Conservation (phyloP, 2,113 vertebrate species). For the Centropristis striata region DNA sequence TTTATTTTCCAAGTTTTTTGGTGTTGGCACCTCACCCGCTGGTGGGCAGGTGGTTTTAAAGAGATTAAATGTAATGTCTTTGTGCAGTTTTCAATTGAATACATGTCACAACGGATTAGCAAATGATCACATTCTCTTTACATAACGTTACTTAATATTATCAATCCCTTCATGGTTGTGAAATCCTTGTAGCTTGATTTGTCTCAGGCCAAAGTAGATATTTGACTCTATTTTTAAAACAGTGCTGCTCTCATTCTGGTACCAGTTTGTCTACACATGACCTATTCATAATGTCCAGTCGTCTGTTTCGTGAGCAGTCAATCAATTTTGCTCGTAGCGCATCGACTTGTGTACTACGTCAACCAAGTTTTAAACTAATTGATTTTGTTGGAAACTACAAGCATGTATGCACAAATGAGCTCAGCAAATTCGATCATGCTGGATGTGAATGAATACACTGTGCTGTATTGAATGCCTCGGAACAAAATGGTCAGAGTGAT, state of each 20-base stretch:
- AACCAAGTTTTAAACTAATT: slow-evolving; percentile 41
- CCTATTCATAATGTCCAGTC: slow-evolving; percentile 42
- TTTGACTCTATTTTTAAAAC: slow-evolving; percentile 16
- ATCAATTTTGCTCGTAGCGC: slow-evolving; percentile 55
- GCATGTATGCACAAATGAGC: slow-evolving; percentile 11
- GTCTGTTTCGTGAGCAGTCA: slow-evolving; percentile 21
- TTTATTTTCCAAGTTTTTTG: neutral
- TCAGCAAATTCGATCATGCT: slow-evolving; percentile 36
- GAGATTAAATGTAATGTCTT: too few species aligned
- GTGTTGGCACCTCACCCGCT: neutral
- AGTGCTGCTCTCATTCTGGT: slow-evolving; percentile 3
- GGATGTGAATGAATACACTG: slow-evolving; percentile 26
- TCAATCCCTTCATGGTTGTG: neutral
- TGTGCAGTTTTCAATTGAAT: too few species aligned
- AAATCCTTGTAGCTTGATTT: slow-evolving; percentile 2
- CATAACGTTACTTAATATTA: neutral
- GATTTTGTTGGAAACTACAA: slow-evolving; percentile 47
- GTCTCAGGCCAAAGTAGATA: slow-evolving; percentile 16
- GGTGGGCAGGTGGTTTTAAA: neutral
- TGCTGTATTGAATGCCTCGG: neutral
- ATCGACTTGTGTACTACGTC: slow-evolving; percentile 49
- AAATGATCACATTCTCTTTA: too few species aligned
- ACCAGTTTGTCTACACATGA: slow-evolving; percentile 32
- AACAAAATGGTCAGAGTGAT: neutral
- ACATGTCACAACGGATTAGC: too few species aligned